Evolutionary conservation across 2,113 vertebrate genomes (phyloP).

Genomic region (Mionectes macconnelli): DNA sequence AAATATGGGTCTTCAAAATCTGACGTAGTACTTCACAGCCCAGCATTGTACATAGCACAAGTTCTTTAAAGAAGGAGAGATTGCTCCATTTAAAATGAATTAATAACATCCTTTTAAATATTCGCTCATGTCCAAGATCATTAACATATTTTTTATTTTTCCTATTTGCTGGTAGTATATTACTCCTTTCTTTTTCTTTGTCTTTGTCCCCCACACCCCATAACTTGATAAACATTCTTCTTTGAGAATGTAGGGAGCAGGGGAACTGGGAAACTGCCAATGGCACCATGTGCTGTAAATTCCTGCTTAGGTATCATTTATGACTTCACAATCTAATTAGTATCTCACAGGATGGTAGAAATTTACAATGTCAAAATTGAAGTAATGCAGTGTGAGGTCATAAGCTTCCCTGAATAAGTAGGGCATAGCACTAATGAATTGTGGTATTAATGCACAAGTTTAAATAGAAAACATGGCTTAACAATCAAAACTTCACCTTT

Average conservation of each 20-base stretch:
- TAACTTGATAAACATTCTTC: constrained; percentile 28
- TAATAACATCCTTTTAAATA: constrained; percentile 21
- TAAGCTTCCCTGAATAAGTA: constrained; percentile 40
- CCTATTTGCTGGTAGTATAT: background rate
- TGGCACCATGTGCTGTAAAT: constrained; percentile 17
- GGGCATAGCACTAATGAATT: constrained; percentile 41
- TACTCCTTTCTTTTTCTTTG: background rate
- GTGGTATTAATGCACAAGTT: constrained; percentile 40
- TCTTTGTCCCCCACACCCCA: background rate
- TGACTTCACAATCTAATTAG: constrained; percentile 75
- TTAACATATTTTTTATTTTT: constrained; percentile 31
- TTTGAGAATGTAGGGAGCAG: background rate
- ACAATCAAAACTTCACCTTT: constrained; percentile 43
- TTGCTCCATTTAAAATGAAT: constrained; percentile 15
- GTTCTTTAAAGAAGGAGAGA: constrained; percentile 1
- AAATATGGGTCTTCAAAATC: constrained; percentile 14
- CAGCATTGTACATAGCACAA: background rate
- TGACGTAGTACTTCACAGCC: constrained; percentile 1
- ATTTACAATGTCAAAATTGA: constrained; percentile 73
- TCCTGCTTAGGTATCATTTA: constrained; percentile 68
- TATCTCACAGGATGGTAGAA: constrained; percentile 42
- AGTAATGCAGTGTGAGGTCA: constrained; percentile 67
- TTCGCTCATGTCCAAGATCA: background rate
- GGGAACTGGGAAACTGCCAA: constrained; percentile 50
- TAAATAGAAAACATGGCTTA: constrained; percentile 62